Evolutionary conservation across 1,140 invertebrate species (phyloP).

Genomic region (Schlechtendalia chinensis): DNA sequence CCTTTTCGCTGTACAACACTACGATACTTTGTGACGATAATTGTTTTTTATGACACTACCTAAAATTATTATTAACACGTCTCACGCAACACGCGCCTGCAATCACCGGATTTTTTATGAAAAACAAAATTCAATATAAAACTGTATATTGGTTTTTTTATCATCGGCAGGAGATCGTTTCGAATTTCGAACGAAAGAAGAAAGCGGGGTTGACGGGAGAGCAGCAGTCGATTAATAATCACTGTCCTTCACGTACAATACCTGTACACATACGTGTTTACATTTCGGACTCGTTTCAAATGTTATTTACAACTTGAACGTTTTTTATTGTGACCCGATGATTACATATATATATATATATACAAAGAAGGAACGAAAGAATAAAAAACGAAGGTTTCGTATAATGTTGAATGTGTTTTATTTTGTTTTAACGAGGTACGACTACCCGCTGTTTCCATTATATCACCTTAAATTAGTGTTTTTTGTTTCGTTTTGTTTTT

Average conservation of each 20-base stretch:
- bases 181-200: neutral
- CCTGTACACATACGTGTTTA: conserved; percentile 23
- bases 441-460: conserved; percentile 33
- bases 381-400: neutral
- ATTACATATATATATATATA: neutral
- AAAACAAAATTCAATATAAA: neutral
- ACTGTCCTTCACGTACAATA: neutral
- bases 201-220: neutral
- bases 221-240: conserved; percentile 40
- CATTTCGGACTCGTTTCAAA: conserved; percentile 32
- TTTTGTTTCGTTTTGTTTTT: too few relatives aligned
- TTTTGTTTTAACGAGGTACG: conserved; percentile 34
- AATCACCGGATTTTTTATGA: neutral
- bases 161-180: neutral
- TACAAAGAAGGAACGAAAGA: neutral
- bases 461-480: conserved; percentile 41
- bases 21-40: neutral
- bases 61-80: neutral
- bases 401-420: conserved; percentile 5
- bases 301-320: conserved; percentile 23
- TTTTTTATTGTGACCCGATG: conserved; percentile 42
- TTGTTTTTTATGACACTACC: conserved; percentile 7
- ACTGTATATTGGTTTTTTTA: too few relatives aligned
- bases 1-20: too few relatives aligned
- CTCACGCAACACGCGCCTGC: neutral